Evolutionary conservation across 2,113 vertebrate genomes (phyloP), one percentile per base, ranked within the genome.

Genomic region (Charadrius vociferus): DNA sequence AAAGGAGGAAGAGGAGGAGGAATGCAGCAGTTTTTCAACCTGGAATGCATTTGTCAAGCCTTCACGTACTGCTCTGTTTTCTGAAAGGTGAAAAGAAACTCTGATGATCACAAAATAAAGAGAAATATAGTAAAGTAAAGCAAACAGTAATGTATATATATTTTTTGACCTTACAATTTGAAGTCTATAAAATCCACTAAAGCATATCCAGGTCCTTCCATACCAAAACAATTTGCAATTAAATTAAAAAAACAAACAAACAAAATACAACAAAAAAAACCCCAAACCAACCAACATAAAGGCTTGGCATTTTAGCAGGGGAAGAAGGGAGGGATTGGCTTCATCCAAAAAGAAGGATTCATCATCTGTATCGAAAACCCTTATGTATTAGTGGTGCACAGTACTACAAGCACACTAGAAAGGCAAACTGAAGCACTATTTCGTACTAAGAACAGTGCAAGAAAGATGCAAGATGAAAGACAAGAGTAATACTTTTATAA

Each of bases 21-120:
- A 98, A 98, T 97, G 78, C 86, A 67, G 97, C 97, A 98, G 96
- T 98, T 97, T 97, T 99, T 98, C 97, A 98, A 98, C 97, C 89
- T 96, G 98, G 98, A 97, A 98, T 98, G 98, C 99, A 99, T 99
- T 98, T 99, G 99, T 98, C 97, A 97, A 95, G 97, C 96, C 90
- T 98, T 98, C 97, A 97, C 95, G 95, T 96, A 96, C 95, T 98
- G 97, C 98, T 97, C 95, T 75, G 94, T 70, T 98, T 96, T 98
- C 97, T 94, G 90, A 97, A 97, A 95, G 52, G 79, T 21, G 20
- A 94, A 96, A 95, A 95, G 12, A 90, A 93, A 66, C 61, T 78
- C 17, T 22, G 27, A 80, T 39, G 43, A 63, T 59, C 70, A 95
- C 16, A 80, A 95, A 80, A 91, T 73, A 53, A 52, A 34, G 61